Evolutionary conservation across 2,113 vertebrate species (phyloP).

Genomic region (Zosterops pallidus): DNA sequence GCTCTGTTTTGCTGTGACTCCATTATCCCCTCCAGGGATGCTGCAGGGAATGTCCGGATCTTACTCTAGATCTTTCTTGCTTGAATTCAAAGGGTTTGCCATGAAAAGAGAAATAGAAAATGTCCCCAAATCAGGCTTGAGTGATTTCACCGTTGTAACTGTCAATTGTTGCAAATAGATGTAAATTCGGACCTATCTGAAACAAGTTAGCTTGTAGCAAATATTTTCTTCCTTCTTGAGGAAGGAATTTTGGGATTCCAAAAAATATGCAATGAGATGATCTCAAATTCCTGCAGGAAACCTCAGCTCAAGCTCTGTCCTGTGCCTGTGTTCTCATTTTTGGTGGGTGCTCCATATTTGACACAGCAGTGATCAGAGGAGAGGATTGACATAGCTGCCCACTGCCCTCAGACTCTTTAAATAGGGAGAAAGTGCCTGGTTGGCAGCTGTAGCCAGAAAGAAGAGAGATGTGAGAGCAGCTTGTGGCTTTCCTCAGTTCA

Average conservation of each 20-base stretch:
- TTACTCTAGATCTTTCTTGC: background rate
- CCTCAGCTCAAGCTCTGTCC: background rate
- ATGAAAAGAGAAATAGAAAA: background rate
- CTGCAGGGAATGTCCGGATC: background rate
- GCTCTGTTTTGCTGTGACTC: background rate
- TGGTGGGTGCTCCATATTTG: background rate
- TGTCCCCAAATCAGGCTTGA: background rate
- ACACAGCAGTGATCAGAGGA: background rate
- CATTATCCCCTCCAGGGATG: background rate
- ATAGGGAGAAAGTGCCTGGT: background rate
- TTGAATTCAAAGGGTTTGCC: background rate
- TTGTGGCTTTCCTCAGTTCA: background rate
- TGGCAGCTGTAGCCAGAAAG: accelerated
- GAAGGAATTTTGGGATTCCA: background rate
- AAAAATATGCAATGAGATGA: background rate
- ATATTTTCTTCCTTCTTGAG: background rate
- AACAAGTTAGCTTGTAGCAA: background rate
- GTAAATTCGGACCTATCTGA: background rate
- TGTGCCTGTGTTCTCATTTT: accelerated
- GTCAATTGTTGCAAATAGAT: background rate
- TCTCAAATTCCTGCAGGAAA: background rate
- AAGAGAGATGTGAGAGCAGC: background rate
- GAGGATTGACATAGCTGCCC: background rate
- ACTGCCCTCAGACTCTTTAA: background rate
- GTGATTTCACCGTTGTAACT: background rate